Evolutionary conservation across 2,797 vertebrate species (phyloP), one percentile per base, ranked within the genome.

Genomic region (Enoplosus armatus): DNA sequence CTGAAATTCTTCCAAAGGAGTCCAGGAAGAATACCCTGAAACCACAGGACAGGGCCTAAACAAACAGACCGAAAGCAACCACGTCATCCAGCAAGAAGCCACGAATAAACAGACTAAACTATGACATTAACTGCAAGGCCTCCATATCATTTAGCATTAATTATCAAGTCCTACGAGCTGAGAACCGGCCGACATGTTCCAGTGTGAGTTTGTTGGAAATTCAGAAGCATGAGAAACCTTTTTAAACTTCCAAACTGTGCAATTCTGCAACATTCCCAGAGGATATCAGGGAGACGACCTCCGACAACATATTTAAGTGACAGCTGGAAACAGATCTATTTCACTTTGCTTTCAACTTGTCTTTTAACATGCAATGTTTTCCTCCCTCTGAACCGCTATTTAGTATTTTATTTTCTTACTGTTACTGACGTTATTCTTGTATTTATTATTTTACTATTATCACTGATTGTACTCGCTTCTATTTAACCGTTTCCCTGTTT

Each of bases 281-380:
- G 47, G 61, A 71, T 22, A 70, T 73, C 54, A 39, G 50, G 24
- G 0, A 51, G 53, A 39, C 16, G 15, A 69, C 39, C 62, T 59
- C 62, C 5, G 41, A 67, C 56, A 50, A 75, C 82, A 90, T 90
- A 67, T 88, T 88, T 88, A 51, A 69, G 80, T 77, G 86, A 73
- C 80, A 80, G 64, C 58, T 71, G 20, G 14, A 75, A 64, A 65
- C 59, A 3, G 37, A 76, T 82, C 33, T 27, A 37, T 61, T 75
- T 72, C 59, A 75, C 39, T 80, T 75, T 66, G 66, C 54, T 75
- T 79, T 75, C 33, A 75, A 41, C 50, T 16, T 2, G 22, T 22
- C 11, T 39, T 41, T 51, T n/a, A 37, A 66, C 51, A 53, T 22
- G 6, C 31, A 33, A 22, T 3, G 14, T 41, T 70, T 64, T 5